A percentile compares a stretch with the other conserved stretches of the same genome.
Evolutionary conservation across 2,797 vertebrate genomes (phyloP).

Genomic region (Pseudochromis fuscus): DNA sequence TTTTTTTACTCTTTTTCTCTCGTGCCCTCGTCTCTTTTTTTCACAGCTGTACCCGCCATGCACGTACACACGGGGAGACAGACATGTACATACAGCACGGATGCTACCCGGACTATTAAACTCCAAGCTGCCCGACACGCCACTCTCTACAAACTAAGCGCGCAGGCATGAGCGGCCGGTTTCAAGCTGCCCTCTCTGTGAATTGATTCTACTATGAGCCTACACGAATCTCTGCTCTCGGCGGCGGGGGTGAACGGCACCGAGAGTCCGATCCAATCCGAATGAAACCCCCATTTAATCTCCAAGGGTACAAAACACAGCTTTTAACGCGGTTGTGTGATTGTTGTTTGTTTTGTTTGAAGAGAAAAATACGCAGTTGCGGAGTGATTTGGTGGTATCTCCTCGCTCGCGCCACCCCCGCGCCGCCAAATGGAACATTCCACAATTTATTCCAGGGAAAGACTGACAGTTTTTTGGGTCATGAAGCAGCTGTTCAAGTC

Average conservation of each 20-base stretch:
- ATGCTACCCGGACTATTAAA: slow-evolving; percentile 87
- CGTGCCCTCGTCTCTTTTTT: too few species aligned
- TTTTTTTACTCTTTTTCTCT: background rate
- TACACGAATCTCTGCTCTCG: slow-evolving; percentile 77
- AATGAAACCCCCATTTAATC: background rate
- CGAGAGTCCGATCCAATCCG: background rate
- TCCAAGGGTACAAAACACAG: fast-evolving
- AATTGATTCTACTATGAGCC: slow-evolving; percentile 92
- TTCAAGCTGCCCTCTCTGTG: slow-evolving; percentile 89
- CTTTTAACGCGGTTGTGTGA: fast-evolving
- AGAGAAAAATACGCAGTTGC: fast-evolving
- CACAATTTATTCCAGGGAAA: slow-evolving; percentile 94
- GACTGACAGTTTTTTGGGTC: slow-evolving; percentile 95
- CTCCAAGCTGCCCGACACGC: slow-evolving; percentile 81
- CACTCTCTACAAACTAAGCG: slow-evolving; percentile 83
- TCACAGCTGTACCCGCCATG: slow-evolving; percentile 58
- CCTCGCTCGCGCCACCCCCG: slow-evolving; percentile 48
- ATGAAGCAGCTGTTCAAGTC: slow-evolving; percentile 92
- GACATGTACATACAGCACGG: slow-evolving; percentile 82
- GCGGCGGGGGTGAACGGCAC: slow-evolving; percentile 62
- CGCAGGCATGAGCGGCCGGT: slow-evolving; percentile 81
- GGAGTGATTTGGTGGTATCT: fast-evolving
- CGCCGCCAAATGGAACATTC: slow-evolving; percentile 80
- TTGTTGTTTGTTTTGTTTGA: background rate
- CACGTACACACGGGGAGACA: slow-evolving; percentile 74